phyloP scores from a whole-genome alignment of 2,888 invertebrate genomes.

The Noctua janthina region DNA sequence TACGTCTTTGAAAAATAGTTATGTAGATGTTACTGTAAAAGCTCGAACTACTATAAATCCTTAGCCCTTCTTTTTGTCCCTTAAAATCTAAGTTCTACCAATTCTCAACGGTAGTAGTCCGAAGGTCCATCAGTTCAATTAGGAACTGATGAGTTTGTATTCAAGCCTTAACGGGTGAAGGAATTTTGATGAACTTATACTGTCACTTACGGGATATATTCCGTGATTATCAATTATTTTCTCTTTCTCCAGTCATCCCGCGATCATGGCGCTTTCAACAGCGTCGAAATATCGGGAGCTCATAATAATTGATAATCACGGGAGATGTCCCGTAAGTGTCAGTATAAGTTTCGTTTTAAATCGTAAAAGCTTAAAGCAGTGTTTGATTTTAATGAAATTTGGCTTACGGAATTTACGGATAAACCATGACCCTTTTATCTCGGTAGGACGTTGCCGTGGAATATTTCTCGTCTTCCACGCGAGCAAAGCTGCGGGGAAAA shows the following conservation, averaged over 20 bases:
- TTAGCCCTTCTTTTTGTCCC: not conserved
- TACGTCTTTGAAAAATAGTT: not conserved
- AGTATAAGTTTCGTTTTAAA: no score
- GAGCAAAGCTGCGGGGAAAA: not conserved
- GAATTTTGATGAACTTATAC: not conserved
- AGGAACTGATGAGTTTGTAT: not conserved
- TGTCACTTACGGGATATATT: no score
- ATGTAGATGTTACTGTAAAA: not conserved
- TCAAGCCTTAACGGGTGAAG: not conserved
- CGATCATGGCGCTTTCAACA: no score
- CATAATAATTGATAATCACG: no score
- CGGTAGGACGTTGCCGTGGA: not conserved
- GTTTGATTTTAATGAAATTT: not conserved
- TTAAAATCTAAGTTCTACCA: not conserved
- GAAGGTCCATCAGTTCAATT: no score
- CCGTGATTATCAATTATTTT: no score
- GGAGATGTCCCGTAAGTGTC: no score
- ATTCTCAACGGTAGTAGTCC: not conserved
- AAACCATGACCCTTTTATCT: not conserved
- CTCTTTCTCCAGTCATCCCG: no score
- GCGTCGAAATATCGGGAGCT: no score
- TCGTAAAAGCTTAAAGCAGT: no score
- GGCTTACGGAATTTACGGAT: no score
- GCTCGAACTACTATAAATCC: not conserved
- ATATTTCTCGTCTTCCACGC: not conserved